Evolutionary conservation across 1,140 invertebrate species (phyloP), one percentile per base, ranked within the genome.

Genomic region (Gonioctena quinquepunctata): DNA sequence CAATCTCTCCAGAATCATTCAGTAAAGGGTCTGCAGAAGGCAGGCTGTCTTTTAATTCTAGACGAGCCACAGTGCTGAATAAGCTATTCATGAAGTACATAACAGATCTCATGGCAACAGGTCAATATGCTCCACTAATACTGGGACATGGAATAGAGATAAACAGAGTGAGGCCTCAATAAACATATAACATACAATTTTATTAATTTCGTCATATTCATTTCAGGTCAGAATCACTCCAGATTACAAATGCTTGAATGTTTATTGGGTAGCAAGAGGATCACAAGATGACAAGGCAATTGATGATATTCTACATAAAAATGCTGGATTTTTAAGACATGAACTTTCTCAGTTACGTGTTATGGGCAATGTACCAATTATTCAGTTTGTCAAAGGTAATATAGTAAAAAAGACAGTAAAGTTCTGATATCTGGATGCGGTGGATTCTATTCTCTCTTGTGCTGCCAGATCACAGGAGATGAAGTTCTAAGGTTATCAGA

Each of bases 51-150:
- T 57, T 50, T 6, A 77, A 75, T 50, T 33, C 73, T 1, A 78
- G 77, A 52, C 81, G 92, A 79, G 82, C 88, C 5, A 82, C 83
- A 0, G 87, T 93, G 42, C 79, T 94, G 6, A 93, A 93, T 80
- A 92, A 92, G 82, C 69, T 93, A n/a, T 93, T 93, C 74, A 93
- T 93, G 91, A 87, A 88, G 76, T 84, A 92, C 54, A 89, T 94
- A 16, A 92, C 91, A 0, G 92, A 93, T 75, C 79, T 92, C 7
- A 86, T 94, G 86, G 86, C 90, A 2, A 90, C 90, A 3, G 90
- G 90, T 1, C 87, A 89, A 72, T 82, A 89, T 18, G 83, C 88
- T 3, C 78, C 86, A 22, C 77, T 87, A 28, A 78, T 93, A 68
- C 42, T 88, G n/a, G 89, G 89, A 3, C 83, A 84, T 72, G 87